Conservation (phyloP, 2,797 vertebrate species). For the Schizothorax lantsangensis region DNA sequence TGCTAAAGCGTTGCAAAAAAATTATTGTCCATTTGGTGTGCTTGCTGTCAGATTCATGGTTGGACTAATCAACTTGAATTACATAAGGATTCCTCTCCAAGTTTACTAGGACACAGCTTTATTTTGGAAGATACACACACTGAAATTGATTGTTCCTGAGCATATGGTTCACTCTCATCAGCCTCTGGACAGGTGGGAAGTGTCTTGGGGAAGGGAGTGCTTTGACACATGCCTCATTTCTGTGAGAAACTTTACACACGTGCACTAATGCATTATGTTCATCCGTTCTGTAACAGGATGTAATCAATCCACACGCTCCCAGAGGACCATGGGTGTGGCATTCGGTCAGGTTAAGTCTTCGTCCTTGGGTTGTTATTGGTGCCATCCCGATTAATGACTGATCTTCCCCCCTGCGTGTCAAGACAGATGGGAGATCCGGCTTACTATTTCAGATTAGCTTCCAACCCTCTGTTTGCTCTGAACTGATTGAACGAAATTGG, state of each 20-base stretch:
- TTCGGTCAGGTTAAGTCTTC: constrained; percentile 16
- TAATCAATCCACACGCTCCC: constrained; percentile 45
- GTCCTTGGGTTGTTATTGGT: constrained; percentile 58
- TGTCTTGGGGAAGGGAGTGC: not conserved
- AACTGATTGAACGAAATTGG: constrained; percentile 37
- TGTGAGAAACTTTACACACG: not conserved
- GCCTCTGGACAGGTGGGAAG: not conserved
- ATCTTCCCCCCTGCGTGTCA: constrained; percentile 20
- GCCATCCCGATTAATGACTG: constrained; percentile 61
- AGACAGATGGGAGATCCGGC: constrained; percentile 32
- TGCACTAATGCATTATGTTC: not conserved
- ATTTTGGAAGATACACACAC: not conserved
- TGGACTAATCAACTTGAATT: not conserved
- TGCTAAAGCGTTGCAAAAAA: too few species aligned
- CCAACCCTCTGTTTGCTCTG: constrained; percentile 37
- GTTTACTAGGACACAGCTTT: not conserved
- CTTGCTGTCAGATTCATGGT: not conserved
- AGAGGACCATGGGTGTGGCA: constrained; percentile 32
- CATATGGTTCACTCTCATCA: not conserved
- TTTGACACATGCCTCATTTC: not conserved
- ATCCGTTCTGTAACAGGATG: constrained; percentile 13
- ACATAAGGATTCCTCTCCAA: not conserved
- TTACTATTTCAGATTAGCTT: constrained; percentile 35
- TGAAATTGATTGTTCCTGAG: not conserved
- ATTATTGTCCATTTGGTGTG: not conserved